These are phyloP conservation scores for Dryoscopus gambensis DNA, from an alignment of 2,113 vertebrate genomes.

Conservation along the genomic window DNA sequence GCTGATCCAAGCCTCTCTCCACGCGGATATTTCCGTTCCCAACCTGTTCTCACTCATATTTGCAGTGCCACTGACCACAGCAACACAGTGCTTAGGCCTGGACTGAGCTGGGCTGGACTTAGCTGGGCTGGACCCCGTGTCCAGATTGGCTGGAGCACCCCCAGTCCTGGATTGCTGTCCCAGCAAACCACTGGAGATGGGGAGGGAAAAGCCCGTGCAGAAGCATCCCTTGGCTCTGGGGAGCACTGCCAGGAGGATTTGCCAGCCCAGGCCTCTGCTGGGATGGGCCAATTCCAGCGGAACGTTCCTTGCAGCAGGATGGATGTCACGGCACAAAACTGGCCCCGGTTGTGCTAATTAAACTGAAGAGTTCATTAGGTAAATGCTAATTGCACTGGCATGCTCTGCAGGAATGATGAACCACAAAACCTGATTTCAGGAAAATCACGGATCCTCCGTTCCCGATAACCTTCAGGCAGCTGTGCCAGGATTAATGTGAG, in stretches of 20 bases:
- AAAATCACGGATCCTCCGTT: conserved; percentile 6
- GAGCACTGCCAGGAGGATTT: not conserved
- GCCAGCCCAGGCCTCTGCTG: not conserved
- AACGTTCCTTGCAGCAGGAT: conserved; percentile 42
- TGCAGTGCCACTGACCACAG: not conserved
- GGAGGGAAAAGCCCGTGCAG: not conserved
- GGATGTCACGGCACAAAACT: conserved; percentile 32
- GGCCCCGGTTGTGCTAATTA: conserved; percentile 59
- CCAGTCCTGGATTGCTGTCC: not conserved
- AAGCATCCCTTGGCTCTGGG: not conserved
- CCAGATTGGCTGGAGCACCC: rapidly evolving
- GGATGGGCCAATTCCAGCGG: not conserved
- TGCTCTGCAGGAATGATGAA: conserved; percentile 43
- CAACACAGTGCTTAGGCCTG: not conserved
- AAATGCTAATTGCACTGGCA: conserved; percentile 62
- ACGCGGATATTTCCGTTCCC: not conserved
- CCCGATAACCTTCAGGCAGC: conserved; percentile 31
- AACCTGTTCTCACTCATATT: not conserved
- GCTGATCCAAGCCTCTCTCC: not conserved
- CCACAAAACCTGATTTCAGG: conserved; percentile 49
- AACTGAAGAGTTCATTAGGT: conserved; percentile 67
- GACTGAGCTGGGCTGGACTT: not conserved
- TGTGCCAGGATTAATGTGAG: not conserved
- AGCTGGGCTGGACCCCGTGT: rapidly evolving
- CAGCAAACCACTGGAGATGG: rapidly evolving